A percentile compares a stretch with the other conserved stretches of the same genome.
Evolutionary conservation across 1,140 invertebrate species (phyloP).

Genomic region (Drosophila guanche): DNA sequence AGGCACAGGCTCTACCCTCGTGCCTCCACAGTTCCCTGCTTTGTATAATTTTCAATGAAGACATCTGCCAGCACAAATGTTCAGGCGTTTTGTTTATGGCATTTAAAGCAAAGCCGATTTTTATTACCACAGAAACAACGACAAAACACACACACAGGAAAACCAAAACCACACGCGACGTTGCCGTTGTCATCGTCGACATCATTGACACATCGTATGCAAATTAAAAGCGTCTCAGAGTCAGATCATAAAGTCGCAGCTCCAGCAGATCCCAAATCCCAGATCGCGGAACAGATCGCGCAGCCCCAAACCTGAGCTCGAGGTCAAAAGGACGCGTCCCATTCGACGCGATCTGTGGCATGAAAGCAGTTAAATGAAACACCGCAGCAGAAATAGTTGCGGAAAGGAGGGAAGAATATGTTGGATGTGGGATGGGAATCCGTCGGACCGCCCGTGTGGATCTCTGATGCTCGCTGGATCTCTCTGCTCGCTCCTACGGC

Average conservation of each 20-base stretch:
- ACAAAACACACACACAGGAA: conserved; percentile 28
- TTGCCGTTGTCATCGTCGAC: conserved; percentile 53
- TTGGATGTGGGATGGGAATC: neutral
- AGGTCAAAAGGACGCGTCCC: conserved; percentile 81
- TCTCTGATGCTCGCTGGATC: conserved; percentile 16
- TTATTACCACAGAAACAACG: conserved; percentile 76
- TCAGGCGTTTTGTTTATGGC: conserved; percentile 81
- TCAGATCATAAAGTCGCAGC: conserved; percentile 40
- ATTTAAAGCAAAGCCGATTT: conserved; percentile 81
- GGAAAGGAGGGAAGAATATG: neutral
- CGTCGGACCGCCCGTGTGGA: conserved; percentile 42
- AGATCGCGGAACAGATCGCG: conserved; percentile 13
- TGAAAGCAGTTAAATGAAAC: conserved; percentile 82
- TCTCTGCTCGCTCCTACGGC: conserved; percentile 6
- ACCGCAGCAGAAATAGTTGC: conserved; percentile 46
- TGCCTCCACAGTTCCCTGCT: conserved; percentile 10
- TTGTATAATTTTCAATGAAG: conserved; percentile 82
- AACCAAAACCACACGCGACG: conserved; percentile 77
- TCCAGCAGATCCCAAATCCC: conserved; percentile 29
- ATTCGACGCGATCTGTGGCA: conserved; percentile 80
- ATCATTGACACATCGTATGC: conserved; percentile 82
- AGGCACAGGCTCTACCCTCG: conserved; percentile 4
- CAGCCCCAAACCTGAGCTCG: conserved; percentile 27
- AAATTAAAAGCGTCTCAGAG: conserved; percentile 77
- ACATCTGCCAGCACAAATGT: conserved; percentile 83